Conservation (phyloP, 64 coral and sea anemone genomes). For the Pocillopora verrucosa region DNA sequence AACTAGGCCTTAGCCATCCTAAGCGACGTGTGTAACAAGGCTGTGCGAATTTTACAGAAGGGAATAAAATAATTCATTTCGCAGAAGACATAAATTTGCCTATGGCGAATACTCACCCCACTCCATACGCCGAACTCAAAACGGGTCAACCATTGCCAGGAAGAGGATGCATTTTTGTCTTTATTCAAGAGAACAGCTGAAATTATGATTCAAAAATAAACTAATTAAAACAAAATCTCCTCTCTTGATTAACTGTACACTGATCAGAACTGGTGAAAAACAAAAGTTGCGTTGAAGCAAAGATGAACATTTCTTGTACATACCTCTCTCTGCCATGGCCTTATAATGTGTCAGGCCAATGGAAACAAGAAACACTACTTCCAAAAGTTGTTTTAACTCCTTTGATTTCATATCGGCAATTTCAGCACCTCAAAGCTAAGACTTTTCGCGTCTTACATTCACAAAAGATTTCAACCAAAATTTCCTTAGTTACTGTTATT, state of each 20-base stretch:
- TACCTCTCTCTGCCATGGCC: background rate
- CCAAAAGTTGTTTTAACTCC: background rate
- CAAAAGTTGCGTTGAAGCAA: background rate
- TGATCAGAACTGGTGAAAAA: background rate
- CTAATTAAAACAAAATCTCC: background rate
- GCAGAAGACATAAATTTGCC: no score
- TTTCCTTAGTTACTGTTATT: background rate
- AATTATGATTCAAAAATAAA: background rate
- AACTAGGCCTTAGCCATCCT: background rate
- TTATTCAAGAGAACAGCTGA: constrained; percentile 5
- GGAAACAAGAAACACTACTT: background rate
- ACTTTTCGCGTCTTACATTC: background rate
- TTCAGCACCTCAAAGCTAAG: background rate
- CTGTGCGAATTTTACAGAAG: background rate
- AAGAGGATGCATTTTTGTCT: background rate
- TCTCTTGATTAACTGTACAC: background rate
- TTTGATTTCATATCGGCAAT: background rate
- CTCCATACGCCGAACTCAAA: background rate
- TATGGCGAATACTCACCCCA: background rate
- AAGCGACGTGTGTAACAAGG: background rate
- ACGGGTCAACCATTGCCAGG: constrained; percentile 19
- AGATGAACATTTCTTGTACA: background rate
- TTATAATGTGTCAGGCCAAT: background rate
- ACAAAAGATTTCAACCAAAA: background rate
- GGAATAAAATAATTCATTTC: background rate